Evolutionary conservation across 2,888 invertebrate species (phyloP).

Genomic region (Troilus luridus): DNA sequence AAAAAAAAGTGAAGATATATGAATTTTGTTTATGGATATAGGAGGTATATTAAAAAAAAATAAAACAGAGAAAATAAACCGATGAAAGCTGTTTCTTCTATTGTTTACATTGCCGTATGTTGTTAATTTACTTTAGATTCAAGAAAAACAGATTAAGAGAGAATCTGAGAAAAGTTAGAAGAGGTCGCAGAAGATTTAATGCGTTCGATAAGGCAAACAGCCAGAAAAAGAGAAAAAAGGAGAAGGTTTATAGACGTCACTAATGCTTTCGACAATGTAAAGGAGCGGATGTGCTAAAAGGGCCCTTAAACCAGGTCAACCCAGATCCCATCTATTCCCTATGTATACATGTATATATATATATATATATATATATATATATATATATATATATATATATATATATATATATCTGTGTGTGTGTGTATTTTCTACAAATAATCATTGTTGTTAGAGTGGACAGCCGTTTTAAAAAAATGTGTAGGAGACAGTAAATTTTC

Average conservation of each 20-base stretch:
- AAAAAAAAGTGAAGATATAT: too few relatives aligned
- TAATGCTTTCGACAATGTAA: slow-evolving; percentile 29
- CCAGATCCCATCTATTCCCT: not conserved
- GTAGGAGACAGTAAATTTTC: too few relatives aligned
- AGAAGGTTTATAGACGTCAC: slow-evolving; percentile 30
- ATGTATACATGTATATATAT: not conserved
- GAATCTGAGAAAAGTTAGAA: slow-evolving; percentile 34
- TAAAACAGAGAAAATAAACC: too few relatives aligned
- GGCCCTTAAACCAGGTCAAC: not conserved
- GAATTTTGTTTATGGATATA: too few relatives aligned
- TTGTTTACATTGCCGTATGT: not conserved
- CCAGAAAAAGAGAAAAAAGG: slow-evolving; percentile 19
- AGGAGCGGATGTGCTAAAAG: not conserved
- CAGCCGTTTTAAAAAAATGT: too few relatives aligned
- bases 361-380: not conserved
- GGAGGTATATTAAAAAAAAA: too few relatives aligned
- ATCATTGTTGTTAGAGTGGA: too few relatives aligned
- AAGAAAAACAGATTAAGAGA: slow-evolving; percentile 1
- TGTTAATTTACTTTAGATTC: not conserved
- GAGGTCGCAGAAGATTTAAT: slow-evolving; percentile 17
- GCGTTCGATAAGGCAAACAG: slow-evolving; percentile 39
- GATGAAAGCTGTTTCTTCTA: not conserved
- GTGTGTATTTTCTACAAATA: too few relatives aligned
- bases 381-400: not conserved
- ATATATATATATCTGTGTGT: too few relatives aligned